Evolutionary conservation across 1,140 invertebrate species (phyloP).

Genomic region (Mya arenaria): DNA sequence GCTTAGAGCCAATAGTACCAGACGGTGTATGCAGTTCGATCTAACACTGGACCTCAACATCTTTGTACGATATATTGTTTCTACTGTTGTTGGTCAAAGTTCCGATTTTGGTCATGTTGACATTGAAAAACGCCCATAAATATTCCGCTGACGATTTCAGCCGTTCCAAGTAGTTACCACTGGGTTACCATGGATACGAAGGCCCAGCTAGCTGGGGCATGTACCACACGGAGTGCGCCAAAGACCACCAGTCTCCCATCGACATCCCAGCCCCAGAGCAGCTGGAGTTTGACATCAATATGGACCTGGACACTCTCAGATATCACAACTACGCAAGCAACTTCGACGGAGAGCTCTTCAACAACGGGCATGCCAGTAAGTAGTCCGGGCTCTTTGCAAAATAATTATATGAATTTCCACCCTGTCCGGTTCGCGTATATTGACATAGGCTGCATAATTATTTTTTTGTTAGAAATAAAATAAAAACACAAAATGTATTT

Average conservation of each 20-base stretch:
- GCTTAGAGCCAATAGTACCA: background rate
- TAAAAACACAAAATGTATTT: too few species aligned
- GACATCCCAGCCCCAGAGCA: slow-evolving; percentile 22
- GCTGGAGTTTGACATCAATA: background rate
- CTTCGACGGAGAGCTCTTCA: slow-evolving; percentile 19
- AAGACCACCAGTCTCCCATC: slow-evolving; percentile 50
- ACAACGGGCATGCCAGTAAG: slow-evolving; percentile 59
- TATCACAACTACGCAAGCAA: slow-evolving; percentile 38
- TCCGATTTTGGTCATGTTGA: background rate
- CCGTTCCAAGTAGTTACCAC: background rate
- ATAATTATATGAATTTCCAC: background rate
- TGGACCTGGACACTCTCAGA: slow-evolving; percentile 29
- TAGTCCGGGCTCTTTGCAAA: background rate
- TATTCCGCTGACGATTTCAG: too few species aligned
- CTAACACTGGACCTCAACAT: background rate
- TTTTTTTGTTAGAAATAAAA: too few species aligned
- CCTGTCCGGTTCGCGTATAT: background rate
- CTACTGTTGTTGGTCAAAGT: background rate
- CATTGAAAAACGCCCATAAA: background rate
- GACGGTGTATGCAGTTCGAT: background rate
- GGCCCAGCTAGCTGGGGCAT: slow-evolving; percentile 17
- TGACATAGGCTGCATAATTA: background rate
- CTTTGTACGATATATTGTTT: background rate
- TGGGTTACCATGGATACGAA: slow-evolving; percentile 7
- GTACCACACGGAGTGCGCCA: slow-evolving; percentile 28